Evolutionary conservation across 2,797 vertebrate genomes (phyloP).

Genomic region (Dicrostonyx torquatus): DNA sequence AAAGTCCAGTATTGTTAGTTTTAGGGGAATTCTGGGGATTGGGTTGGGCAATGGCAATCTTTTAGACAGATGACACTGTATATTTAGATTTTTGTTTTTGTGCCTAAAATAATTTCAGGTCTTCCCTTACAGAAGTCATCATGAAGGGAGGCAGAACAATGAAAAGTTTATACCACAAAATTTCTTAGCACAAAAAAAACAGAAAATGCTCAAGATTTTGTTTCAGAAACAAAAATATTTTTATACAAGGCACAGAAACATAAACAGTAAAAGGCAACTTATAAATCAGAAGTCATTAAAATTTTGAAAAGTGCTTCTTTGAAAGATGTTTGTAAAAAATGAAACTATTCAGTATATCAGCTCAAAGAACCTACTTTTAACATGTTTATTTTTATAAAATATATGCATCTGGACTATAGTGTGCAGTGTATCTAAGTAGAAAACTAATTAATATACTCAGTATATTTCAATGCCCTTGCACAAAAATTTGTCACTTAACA

Average conservation of each 20-base stretch:
- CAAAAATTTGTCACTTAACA: not conserved
- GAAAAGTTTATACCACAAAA: not conserved
- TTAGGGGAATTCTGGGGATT: not conserved
- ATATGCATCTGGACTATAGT: not conserved
- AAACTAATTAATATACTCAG: not conserved
- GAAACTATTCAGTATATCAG: not conserved
- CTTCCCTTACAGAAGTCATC: not conserved
- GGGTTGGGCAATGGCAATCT: not conserved
- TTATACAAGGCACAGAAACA: not conserved
- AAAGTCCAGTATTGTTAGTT: not conserved
- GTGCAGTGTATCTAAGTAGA: not conserved
- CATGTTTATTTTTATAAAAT: constrained; percentile 12
- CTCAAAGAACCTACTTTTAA: not conserved
- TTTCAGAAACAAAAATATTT: not conserved
- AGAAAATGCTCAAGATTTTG: not conserved
- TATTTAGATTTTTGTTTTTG: not conserved
- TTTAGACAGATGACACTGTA: not conserved
- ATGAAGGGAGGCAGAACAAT: not conserved
- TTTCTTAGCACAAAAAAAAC: not conserved
- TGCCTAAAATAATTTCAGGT: not conserved
- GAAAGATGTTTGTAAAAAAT: not conserved
- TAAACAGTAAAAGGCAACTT: not conserved
- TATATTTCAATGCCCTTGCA: not conserved
- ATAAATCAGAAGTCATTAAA: not conserved
- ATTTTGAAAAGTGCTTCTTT: not conserved